Evolutionary conservation across 2,888 invertebrate species (phyloP).

Genomic region (Microplitis deprimator): DNA sequence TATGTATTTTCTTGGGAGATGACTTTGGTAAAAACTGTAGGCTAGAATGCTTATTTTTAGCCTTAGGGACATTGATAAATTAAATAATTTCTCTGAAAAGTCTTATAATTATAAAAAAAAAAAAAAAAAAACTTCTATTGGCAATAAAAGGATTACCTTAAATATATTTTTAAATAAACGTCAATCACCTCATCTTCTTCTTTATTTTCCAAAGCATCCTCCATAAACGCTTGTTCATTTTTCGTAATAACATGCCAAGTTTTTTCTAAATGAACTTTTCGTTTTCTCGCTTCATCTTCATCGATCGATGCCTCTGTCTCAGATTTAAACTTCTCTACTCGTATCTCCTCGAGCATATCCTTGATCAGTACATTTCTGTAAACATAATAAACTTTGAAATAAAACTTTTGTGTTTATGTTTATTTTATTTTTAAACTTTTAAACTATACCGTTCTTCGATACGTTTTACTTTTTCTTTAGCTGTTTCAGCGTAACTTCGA

Average conservation of each 20-base stretch:
- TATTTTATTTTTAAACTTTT: background rate
- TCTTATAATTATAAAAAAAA: background rate
- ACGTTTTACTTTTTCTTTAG: constrained; percentile 53
- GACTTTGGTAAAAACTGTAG: no score
- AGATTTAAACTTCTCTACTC: constrained; percentile 55
- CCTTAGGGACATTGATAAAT: no score
- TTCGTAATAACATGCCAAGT: constrained; percentile 53
- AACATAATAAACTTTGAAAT: constrained; percentile 9
- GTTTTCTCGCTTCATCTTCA: constrained; percentile 53
- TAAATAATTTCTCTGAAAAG: no score
- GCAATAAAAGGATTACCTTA: no score
- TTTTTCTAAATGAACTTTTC: constrained; percentile 60
- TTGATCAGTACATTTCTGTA: constrained; percentile 58
- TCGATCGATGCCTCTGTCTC: constrained; percentile 53
- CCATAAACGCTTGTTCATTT: constrained; percentile 53
- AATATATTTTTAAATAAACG: background rate
- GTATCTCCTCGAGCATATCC: constrained; percentile 63
- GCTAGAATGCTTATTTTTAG: no score
- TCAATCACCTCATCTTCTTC: constrained; percentile 60
- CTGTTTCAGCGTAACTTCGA: constrained; percentile 56
- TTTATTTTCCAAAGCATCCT: constrained; percentile 51
- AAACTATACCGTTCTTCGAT: constrained; percentile 56
- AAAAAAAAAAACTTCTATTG: background rate
- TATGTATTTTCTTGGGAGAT: no score
- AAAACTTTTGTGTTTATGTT: background rate